These are phyloP conservation scores for Enteromius unitaeniatus DNA, from an alignment of 2,797 vertebrate genomes.

Conservation along the genomic window DNA sequence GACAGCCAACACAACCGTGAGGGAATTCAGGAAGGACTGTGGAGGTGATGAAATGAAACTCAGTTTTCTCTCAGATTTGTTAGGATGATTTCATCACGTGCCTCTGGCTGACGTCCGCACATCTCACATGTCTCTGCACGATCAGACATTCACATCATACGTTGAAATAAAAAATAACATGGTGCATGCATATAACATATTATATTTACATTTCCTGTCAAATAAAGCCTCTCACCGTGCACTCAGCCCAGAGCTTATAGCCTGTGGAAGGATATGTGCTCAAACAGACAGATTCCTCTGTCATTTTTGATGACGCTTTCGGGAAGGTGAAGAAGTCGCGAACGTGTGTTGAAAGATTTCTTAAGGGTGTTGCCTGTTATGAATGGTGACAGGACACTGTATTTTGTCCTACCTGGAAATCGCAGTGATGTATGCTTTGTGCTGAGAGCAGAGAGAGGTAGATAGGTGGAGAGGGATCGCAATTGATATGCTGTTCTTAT, in stretches of 20 bases:
- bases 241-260: slow-evolving; percentile 17
- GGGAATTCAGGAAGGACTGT: slow-evolving; percentile 12
- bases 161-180: neutral
- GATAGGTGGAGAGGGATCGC: neutral
- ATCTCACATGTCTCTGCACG: neutral
- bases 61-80: slow-evolving; percentile 1
- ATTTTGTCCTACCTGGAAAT: slow-evolving; percentile 25
- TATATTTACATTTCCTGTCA: neutral
- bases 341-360: slow-evolving; percentile 16
- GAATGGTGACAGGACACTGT: slow-evolving; percentile 23
- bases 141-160: neutral
- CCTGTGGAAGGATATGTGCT: slow-evolving; percentile 19
- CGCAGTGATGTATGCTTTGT: slow-evolving; percentile 8
- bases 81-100: slow-evolving; percentile 20
- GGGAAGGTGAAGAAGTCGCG: slow-evolving; percentile 38
- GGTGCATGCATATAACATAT: neutral
- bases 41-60: slow-evolving; percentile 27
- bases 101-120: neutral
- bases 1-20: slow-evolving; percentile 29
- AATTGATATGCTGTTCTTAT: neutral
- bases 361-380: slow-evolving; percentile 22
- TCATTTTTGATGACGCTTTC: slow-evolving; percentile 33
- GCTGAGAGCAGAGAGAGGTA: slow-evolving; percentile 10
- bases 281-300: slow-evolving; percentile 34
- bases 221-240: neutral